These are phyloP conservation scores for Erithacus rubecula DNA, from an alignment of 2,797 vertebrate genomes.

Conservation along the genomic window DNA sequence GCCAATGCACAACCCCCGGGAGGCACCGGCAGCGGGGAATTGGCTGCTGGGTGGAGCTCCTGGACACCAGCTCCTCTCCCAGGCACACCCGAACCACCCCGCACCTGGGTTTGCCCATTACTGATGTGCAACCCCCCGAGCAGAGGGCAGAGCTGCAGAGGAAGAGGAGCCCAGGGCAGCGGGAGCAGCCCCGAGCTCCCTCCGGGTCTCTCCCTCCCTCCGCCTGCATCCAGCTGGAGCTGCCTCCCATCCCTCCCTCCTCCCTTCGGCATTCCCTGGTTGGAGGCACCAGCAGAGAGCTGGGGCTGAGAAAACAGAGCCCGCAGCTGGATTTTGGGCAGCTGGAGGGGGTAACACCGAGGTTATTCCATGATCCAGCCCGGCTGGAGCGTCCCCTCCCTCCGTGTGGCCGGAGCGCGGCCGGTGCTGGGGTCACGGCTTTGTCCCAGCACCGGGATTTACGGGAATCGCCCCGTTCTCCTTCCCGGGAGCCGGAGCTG, in stretches of 20 bases:
- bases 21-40: rapidly evolving
- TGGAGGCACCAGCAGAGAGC: neutral
- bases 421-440: neutral
- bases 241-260: neutral
- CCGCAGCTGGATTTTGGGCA: neutral
- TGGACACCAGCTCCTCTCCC: rapidly evolving
- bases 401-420: rapidly evolving
- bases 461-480: rapidly evolving
- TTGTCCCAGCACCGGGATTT: rapidly evolving
- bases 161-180: neutral
- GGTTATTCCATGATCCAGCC: rapidly evolving
- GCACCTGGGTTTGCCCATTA: rapidly evolving
- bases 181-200: rapidly evolving
- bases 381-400: neutral
- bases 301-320: neutral
- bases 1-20: rapidly evolving
- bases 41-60: neutral
- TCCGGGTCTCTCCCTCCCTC: rapidly evolving
- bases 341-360: neutral
- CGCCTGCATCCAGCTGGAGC: neutral
- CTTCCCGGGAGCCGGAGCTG: rapidly evolving
- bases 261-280: neutral
- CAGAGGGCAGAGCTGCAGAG: neutral
- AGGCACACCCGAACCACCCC: neutral
- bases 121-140: neutral